Base-by-base conservation (phyloP, 2,888 invertebrate genomes). In the Tachina fera region DNA sequence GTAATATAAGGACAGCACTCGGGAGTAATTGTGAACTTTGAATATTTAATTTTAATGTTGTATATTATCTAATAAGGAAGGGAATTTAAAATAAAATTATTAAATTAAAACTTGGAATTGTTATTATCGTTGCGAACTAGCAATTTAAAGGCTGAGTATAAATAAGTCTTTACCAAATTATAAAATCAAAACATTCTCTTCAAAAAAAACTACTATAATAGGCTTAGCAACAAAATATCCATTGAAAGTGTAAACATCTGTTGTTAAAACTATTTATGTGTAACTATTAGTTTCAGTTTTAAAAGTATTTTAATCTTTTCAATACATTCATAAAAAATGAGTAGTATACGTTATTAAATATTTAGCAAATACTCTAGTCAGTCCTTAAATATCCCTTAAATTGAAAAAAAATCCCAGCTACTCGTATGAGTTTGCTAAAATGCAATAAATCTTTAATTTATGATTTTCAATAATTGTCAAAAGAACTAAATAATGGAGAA, bases 381-480 rank as follows among this genome's bases (percentile, higher is more conserved):
- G 13, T 16, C 16, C 51, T 47, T 13, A 56, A 63, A 45, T 19
- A 47, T 9, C 8, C 47, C 47, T 41, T 5, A 39, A 56, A 45
- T 14, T 58, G 10, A 8, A 63, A 53, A n/a, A 63, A 22, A n/a
- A 14, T 22, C 19, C 0, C 11, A 31, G 31, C 9, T 8, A 53
- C 0, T n/a, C n/a, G n/a, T 22, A 56, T 9, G 31, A 31, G 31
- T 2, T 31, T 31, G 31, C 31, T 1, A 60, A 19, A 31, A 11
- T n/a, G 39, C 68, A n/a, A 83, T 82, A 76, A 76, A 72, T 83
- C 63, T 49, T 41, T 63, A 16, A 65, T 77, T 71, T 82, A 82
- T 77, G 65, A 67, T 58, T 71, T 83, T 72, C 65, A 65, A 83
- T 77, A 77, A 83, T 71, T 83, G 83, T 83, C 71, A 72, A 22